These are phyloP conservation scores for Chelonus formosanus DNA, from an alignment of 2,888 invertebrate species.

Conservation along the genomic window DNA sequence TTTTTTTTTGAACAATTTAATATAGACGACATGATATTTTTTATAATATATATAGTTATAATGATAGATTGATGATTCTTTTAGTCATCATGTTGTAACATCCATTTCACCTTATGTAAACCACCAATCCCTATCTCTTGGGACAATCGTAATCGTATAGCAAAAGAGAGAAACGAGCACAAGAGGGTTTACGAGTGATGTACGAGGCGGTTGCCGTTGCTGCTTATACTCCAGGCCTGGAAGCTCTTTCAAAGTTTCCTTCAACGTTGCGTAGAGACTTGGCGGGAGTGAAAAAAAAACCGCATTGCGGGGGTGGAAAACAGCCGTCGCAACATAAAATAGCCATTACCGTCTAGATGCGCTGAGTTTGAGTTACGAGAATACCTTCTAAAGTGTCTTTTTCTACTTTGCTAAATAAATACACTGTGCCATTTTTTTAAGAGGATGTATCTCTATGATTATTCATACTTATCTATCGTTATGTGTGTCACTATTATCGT, in stretches of 20 bases:
- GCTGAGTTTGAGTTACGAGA: conserved; percentile 46
- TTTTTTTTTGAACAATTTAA: too few species aligned
- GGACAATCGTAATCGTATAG: conserved; percentile 20
- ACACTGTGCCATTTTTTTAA: conserved; percentile 48
- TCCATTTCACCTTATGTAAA: conserved; percentile 21
- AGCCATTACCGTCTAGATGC: conserved; percentile 48
- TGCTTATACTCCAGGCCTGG: conserved; percentile 1
- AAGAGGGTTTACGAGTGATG: conserved; percentile 31
- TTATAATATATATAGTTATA: too few species aligned
- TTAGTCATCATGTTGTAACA: conserved; percentile 12
- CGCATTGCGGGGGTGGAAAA: conserved; percentile 39
- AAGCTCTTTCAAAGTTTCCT: conserved; percentile 12
- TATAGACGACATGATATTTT: too few species aligned
- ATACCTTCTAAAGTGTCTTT: conserved; percentile 39
- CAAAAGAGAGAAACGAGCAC: conserved; percentile 15
- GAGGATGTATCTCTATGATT: conserved; percentile 12
- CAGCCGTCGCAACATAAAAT: conserved; percentile 54
- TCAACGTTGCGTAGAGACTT: conserved; percentile 25
- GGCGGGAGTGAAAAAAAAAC: conserved; percentile 27
- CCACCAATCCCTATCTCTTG: conserved; percentile 23
- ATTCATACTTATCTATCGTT: neutral
- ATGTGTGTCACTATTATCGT: neutral
- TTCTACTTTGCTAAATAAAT: conserved; percentile 51
- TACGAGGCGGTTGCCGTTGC: conserved; percentile 27
- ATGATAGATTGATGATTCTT: conserved; percentile 16